These are phyloP conservation scores for Lordiphosa mommai DNA, from an alignment of 1,140 invertebrate species.

Conservation along the genomic window DNA sequence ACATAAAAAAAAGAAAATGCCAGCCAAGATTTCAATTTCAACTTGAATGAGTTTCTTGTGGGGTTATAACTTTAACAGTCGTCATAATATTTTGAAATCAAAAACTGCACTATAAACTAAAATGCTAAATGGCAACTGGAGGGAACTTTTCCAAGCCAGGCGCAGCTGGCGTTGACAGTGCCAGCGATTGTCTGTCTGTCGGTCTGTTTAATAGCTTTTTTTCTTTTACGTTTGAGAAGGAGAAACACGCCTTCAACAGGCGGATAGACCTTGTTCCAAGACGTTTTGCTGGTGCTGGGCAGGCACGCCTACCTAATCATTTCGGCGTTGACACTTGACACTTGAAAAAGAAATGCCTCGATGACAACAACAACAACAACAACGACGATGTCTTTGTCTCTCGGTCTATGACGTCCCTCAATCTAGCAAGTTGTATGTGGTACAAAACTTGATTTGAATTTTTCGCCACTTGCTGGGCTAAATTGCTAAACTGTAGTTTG, in stretches of 20 bases:
- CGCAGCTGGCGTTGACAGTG: conserved; percentile 60
- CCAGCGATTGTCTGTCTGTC: conserved; percentile 15
- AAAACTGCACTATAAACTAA: conserved; percentile 56
- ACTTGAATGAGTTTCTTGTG: conserved; percentile 39
- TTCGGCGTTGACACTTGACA: conserved; percentile 75
- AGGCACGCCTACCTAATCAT: conserved; percentile 73
- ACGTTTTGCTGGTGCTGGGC: conserved; percentile 8
- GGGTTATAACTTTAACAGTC: conserved; percentile 55
- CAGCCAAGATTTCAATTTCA: conserved; percentile 43
- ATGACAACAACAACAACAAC: conserved; percentile 1
- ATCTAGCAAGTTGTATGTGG: conserved; percentile 28
- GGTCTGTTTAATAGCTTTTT: conserved; percentile 53
- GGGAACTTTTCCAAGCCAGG: conserved; percentile 5
- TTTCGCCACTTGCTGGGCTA: conserved; percentile 23
- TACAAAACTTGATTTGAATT: conserved; percentile 41
- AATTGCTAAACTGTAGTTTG: conserved; percentile 5
- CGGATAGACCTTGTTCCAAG: conserved; percentile 33
- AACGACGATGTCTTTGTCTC: conserved; percentile 27
- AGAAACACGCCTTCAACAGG: conserved; percentile 35
- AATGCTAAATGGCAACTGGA: conserved; percentile 38
- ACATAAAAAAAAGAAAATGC: conserved; percentile 44
- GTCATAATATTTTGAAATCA: conserved; percentile 70
- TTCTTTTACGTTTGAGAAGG: conserved; percentile 6
- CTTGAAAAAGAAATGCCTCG: conserved; percentile 48
- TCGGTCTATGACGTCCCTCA: conserved; percentile 1